Evolutionary conservation across 2,888 invertebrate species (phyloP), one percentile per base, ranked within the genome.

Genomic region (Chamaedrilus cognettii): DNA sequence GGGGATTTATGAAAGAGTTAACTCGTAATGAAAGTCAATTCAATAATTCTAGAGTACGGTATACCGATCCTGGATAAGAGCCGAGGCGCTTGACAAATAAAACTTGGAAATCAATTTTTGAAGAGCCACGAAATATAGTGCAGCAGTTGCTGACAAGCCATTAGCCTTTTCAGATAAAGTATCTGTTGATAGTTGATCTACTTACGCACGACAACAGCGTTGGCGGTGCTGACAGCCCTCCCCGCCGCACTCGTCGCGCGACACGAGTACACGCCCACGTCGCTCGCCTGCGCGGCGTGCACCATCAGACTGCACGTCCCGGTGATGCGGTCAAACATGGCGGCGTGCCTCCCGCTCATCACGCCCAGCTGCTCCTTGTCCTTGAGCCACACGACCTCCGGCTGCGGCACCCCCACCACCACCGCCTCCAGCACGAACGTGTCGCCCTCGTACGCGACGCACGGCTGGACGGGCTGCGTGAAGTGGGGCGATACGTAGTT

Each of bases 231-330:
- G 78, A 91, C 90, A 4, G 94, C 95, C 68, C 89, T 88, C 56
- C 97, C 97, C 32, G 94, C 88, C 42, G 91, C 86, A 82, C 97
- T 98, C 1, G 91, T 90, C n/a, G 96, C 96, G 70, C 94, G 88
- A 81, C 96, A 94, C 5, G 94, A 95, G 83, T 97, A 98, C 61
- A 86, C 87, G 0, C 91, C 92, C 0, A 92, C 90, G 81, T 94
- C 92, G 76, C 91, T 92, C 0, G 89, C 87, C 77, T 91, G 90
- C 0, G 91, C 90, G 84, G 92, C 91, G 77, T 91, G 91, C 71
- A 93, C 92, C 0, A 88, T 88, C 64, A 93, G 84, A 0, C 88
- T 87, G 74, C 91, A 91, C 28, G 88, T 78, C 2, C 91, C 90
- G 57, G 87, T 85, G 34, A 87, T 85, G 7, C 57, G 28, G 51